Evolutionary conservation across 2,113 vertebrate genomes (phyloP).

Genomic region (Microcebus murinus): DNA sequence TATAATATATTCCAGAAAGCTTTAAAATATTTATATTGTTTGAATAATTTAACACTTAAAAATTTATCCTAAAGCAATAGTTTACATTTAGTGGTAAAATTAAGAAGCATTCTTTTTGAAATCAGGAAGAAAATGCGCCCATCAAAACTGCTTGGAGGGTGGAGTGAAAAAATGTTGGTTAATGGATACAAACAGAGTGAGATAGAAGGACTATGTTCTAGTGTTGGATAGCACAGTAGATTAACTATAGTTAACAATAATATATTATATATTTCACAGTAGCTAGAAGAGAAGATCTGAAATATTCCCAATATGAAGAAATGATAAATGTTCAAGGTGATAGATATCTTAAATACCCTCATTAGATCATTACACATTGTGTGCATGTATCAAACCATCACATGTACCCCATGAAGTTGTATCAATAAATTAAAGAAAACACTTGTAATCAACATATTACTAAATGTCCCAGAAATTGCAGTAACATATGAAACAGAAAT

Average conservation of each 20-base stretch:
- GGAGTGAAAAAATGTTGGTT: background rate
- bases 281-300: background rate
- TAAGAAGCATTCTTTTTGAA: background rate
- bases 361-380: background rate
- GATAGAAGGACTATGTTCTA: background rate
- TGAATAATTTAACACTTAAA: background rate
- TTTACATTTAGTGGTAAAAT: background rate
- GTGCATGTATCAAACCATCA: background rate
- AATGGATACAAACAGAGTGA: background rate
- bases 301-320: background rate
- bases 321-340: background rate
- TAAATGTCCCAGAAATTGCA: background rate
- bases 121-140: background rate
- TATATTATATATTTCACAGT: background rate
- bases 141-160: background rate
- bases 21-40: background rate
- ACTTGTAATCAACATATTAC: background rate
- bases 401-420: background rate
- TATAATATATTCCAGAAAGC: background rate
- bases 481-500: background rate
- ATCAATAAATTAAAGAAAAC: background rate
- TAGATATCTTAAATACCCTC: background rate
- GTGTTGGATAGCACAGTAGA: too few relatives aligned
- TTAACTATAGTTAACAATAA: background rate
- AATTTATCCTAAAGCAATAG: background rate